phyloP scores from a whole-genome alignment of 2,888 invertebrate genomes.

The Melanargia galathea region DNA sequence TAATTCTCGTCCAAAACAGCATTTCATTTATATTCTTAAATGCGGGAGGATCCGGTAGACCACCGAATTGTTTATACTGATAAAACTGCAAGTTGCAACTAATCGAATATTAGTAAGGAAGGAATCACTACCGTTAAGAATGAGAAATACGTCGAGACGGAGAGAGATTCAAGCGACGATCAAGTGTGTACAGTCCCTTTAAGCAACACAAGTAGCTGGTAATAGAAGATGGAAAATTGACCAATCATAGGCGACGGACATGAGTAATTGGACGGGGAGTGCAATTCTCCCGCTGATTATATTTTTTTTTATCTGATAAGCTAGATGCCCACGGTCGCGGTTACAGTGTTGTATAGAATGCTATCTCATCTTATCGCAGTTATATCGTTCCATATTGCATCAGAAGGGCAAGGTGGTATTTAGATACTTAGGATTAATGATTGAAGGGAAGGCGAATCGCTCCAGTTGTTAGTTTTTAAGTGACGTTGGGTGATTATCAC shows the following conservation, averaged over 20 bases:
- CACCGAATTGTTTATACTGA: too few species aligned
- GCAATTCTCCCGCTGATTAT: conserved; percentile 27
- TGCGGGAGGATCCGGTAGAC: too few species aligned
- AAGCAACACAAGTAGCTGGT: conserved; percentile 32
- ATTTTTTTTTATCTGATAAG: conserved; percentile 13
- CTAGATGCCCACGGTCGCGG: background rate
- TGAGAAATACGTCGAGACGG: too few species aligned
- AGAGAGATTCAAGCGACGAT: background rate
- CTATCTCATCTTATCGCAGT: background rate
- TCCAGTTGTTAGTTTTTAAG: too few species aligned
- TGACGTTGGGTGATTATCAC: too few species aligned
- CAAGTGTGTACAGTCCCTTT: conserved; percentile 28
- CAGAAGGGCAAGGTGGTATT: background rate
- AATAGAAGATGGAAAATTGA: conserved; percentile 39
- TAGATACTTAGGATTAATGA: background rate
- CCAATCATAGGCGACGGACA: conserved; percentile 37
- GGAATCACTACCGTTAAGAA: too few species aligned
- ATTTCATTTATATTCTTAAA: background rate
- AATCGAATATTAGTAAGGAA: too few species aligned
- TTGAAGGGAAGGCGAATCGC: background rate
- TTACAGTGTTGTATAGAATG: background rate
- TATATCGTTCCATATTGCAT: conserved; percentile 1
- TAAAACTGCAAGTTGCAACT: too few species aligned
- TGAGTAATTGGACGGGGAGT: conserved; percentile 37
- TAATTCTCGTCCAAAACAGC: background rate